Percentiles rank a stretch among this genome's conserved stretches.
Evolutionary conservation across 2,113 vertebrate species (phyloP).

Genomic region (Lagopus muta): DNA sequence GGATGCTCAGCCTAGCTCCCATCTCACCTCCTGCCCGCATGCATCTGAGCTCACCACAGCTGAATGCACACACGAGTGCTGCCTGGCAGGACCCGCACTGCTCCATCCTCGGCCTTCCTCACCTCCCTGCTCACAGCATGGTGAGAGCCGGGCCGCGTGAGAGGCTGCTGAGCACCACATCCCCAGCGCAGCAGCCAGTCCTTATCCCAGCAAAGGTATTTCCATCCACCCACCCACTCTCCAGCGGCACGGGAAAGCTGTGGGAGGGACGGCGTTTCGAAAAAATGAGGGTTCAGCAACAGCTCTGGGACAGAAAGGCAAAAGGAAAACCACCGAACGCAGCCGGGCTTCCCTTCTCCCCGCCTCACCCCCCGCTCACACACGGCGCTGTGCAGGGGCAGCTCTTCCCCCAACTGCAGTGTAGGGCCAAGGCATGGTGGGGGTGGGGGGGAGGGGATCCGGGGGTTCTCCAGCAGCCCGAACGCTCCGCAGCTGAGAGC

Average conservation of each 20-base stretch:
- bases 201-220: conserved; percentile 24
- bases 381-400: accelerated
- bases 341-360: not conserved
- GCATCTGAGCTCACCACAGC: accelerated
- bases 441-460: accelerated
- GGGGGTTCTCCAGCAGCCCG: not conserved
- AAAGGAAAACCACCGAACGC: not conserved
- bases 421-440: not conserved
- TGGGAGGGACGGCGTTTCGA: not conserved
- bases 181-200: not conserved
- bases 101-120: not conserved
- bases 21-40: not conserved
- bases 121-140: not conserved
- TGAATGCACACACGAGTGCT: not conserved
- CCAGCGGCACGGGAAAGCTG: not conserved
- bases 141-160: accelerated
- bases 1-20: not conserved
- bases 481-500: accelerated
- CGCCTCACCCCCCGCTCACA: accelerated
- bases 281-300: not conserved
- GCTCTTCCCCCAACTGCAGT: not conserved
- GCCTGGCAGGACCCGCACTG: not conserved
- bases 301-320: not conserved
- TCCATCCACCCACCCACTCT: conserved; percentile 7
- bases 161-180: not conserved